Evolutionary conservation across 2,797 vertebrate genomes (phyloP).

Genomic region (Neomorphus geoffroyi): DNA sequence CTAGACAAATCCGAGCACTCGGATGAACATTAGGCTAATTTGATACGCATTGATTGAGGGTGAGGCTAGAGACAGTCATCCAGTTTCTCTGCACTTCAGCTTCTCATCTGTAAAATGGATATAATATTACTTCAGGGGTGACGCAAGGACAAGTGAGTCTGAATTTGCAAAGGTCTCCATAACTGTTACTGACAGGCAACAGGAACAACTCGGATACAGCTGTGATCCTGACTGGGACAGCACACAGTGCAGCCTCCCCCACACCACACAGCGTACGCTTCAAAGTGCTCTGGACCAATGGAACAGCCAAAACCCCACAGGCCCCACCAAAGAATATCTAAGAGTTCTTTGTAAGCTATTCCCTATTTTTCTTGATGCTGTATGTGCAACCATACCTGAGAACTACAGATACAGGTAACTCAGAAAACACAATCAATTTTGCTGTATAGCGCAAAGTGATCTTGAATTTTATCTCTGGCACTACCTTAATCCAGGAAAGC

Average conservation of each 20-base stretch:
- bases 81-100: not conserved
- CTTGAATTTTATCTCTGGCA: not conserved
- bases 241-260: not conserved
- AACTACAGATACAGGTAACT: not conserved
- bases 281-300: not conserved
- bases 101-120: conserved; percentile 50
- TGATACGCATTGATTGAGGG: conserved; percentile 58
- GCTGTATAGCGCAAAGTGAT: not conserved
- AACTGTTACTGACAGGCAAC: not conserved
- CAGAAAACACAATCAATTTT: not conserved
- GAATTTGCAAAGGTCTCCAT: not conserved
- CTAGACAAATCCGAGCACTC: conserved; percentile 32
- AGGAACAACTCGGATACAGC: not conserved
- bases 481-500: not conserved
- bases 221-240: not conserved
- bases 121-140: conserved; percentile 31
- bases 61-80: conserved; percentile 8
- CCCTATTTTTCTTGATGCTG: not conserved
- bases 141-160: conserved; percentile 31
- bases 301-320: rapidly evolving
- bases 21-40: conserved; percentile 49
- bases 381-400: not conserved
- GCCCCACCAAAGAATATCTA: not conserved
- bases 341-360: not conserved
- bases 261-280: not conserved